phyloP scores from a whole-genome alignment of 2,888 invertebrate genomes.

The Hypena proboscidalis region DNA sequence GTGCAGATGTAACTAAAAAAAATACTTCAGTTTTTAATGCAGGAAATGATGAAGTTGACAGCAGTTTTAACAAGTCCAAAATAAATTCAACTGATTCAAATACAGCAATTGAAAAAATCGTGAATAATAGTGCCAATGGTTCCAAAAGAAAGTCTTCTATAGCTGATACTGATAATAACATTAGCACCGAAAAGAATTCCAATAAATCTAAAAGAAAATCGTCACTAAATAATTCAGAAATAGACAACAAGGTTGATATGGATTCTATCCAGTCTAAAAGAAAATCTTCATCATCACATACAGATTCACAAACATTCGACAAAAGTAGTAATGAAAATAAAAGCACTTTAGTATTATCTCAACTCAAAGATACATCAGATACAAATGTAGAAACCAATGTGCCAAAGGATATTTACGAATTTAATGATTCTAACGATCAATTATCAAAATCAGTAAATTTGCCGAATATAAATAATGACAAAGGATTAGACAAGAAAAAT shows the following conservation, averaged over 20 bases:
- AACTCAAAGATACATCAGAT: slow-evolving; percentile 64
- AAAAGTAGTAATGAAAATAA: slow-evolving; percentile 30
- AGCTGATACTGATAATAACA: not conserved
- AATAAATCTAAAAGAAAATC: slow-evolving; percentile 26
- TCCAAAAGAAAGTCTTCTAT: slow-evolving; percentile 5
- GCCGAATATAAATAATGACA: slow-evolving; percentile 46
- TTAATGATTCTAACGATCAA: slow-evolving; percentile 37
- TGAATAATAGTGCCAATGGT: slow-evolving; percentile 7
- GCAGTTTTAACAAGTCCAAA: slow-evolving; percentile 3
- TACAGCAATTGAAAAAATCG: not conserved
- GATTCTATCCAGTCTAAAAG: not conserved
- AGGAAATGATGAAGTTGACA: slow-evolving; percentile 1
- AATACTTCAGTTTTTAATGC: too few species aligned
- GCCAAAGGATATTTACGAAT: slow-evolving; percentile 30
- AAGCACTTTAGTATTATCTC: slow-evolving; percentile 67
- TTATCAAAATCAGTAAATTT: slow-evolving; percentile 55
- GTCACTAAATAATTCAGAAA: slow-evolving; percentile 16
- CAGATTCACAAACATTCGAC: slow-evolving; percentile 25
- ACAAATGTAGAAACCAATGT: slow-evolving; percentile 47
- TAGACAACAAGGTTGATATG: not conserved
- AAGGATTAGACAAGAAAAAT: slow-evolving; percentile 51
- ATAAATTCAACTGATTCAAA: not conserved
- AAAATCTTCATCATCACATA: slow-evolving; percentile 39
- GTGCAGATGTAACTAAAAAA: too few species aligned
- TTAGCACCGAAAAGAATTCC: slow-evolving; percentile 3